Percentiles rank a stretch among this genome's conserved stretches.
These are phyloP conservation scores for Semnornis frantzii DNA, from an alignment of 2,113 vertebrate genomes.

Conservation along the genomic window DNA sequence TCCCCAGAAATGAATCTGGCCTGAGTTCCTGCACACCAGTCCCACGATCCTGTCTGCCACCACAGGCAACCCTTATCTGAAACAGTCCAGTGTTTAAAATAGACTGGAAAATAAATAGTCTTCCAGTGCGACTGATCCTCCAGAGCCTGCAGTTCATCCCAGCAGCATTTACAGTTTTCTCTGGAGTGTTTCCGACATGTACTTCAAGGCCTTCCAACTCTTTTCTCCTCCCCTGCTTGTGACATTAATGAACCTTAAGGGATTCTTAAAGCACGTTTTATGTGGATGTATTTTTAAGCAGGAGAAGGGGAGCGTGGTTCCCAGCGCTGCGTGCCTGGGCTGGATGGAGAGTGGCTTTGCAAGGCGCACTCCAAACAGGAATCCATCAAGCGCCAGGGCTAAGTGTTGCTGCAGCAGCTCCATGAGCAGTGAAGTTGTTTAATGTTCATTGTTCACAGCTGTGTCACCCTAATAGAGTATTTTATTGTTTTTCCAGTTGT, in stretches of 20 bases:
- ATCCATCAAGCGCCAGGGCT: slow-evolving; percentile 47
- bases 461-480: slow-evolving; percentile 45
- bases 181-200: slow-evolving; percentile 75
- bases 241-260: slow-evolving; percentile 70
- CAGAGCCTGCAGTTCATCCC: slow-evolving; percentile 76
- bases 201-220: slow-evolving; percentile 70
- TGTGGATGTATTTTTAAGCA: slow-evolving; percentile 54
- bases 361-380: slow-evolving; percentile 56
- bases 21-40: slow-evolving; percentile 72
- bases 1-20: slow-evolving; percentile 80
- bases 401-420: slow-evolving; percentile 46
- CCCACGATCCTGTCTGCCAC: slow-evolving; percentile 80
- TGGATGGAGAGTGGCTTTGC: slow-evolving; percentile 4
- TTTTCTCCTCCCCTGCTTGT: slow-evolving; percentile 60
- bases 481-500: slow-evolving; percentile 74
- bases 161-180: slow-evolving; percentile 76
- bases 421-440: slow-evolving; percentile 22
- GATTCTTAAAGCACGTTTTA: slow-evolving; percentile 54
- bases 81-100: slow-evolving; percentile 78
- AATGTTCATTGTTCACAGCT: slow-evolving; percentile 61
- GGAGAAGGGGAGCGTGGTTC: neutral
- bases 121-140: slow-evolving; percentile 70
- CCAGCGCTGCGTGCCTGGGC: neutral
- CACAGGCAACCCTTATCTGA: slow-evolving; percentile 78
- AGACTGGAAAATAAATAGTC: slow-evolving; percentile 78